phyloP scores from a whole-genome alignment of 2,113 vertebrate genomes.

The Bufo gargarizans region DNA sequence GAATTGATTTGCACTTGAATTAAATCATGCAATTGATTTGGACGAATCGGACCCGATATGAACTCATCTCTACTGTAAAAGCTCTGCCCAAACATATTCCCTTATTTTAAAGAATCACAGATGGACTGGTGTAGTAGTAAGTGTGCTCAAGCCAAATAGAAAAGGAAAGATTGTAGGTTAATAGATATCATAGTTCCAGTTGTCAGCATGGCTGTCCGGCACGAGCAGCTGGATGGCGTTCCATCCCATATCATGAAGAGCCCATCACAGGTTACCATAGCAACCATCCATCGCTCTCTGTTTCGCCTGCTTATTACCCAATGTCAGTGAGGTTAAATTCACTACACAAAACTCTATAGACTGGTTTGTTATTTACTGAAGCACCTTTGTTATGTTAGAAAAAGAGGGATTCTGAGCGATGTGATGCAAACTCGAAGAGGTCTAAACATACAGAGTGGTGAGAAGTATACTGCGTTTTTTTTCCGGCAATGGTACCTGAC shows the following conservation, averaged over 20 bases:
- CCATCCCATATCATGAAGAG: neutral
- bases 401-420: neutral
- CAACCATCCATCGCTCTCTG: neutral
- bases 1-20: too few species aligned
- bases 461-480: neutral
- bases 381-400: neutral
- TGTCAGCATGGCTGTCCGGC: neutral
- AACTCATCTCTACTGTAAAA: neutral
- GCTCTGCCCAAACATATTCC: neutral
- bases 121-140: neutral
- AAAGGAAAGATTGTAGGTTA: neutral
- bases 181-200: neutral
- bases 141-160: neutral
- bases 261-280: neutral
- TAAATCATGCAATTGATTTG: too few species aligned
- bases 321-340: constrained; percentile 1
- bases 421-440: neutral
- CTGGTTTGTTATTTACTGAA: neutral
- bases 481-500: too few species aligned
- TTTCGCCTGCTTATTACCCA: constrained; percentile 8
- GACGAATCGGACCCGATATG: too few species aligned
- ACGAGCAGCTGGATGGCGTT: neutral
- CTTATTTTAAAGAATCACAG: neutral
- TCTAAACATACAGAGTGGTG: neutral
- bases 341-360: neutral